A percentile compares a stretch with the other conserved stretches of the same genome.
Conservation (phyloP, 2,888 invertebrate genomes). For the Mesorhabditis spiculigera region DNA sequence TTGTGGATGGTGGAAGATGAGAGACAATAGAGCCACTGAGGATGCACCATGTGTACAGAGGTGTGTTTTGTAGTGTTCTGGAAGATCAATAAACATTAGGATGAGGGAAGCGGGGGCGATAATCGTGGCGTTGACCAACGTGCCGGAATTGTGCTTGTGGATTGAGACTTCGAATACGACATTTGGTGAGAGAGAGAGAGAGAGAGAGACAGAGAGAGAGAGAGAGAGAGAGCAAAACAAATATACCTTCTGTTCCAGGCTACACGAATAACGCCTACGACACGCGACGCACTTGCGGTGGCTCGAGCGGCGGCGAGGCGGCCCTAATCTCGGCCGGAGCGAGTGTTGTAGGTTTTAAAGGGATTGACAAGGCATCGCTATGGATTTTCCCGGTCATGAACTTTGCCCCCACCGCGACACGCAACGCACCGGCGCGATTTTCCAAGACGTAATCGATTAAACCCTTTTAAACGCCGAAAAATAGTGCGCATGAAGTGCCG, state of each 20-base stretch:
- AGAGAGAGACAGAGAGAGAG: too few species aligned
- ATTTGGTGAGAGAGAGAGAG: slow-evolving; percentile 4
- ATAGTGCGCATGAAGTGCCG: too few species aligned
- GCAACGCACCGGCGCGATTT: too few species aligned
- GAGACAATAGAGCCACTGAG: background rate
- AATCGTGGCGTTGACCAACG: slow-evolving; percentile 11
- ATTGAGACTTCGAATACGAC: slow-evolving; percentile 11
- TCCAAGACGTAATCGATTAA: too few species aligned
- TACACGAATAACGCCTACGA: slow-evolving; percentile 13
- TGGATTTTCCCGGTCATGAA: too few species aligned
- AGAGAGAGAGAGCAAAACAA: background rate
- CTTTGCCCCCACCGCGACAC: too few species aligned
- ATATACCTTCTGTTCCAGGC: background rate
- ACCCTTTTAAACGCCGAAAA: too few species aligned
- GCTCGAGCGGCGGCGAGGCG: slow-evolving; percentile 16
- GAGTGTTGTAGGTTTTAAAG: slow-evolving; percentile 7
- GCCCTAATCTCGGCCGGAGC: slow-evolving; percentile 13
- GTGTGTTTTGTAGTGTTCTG: background rate
- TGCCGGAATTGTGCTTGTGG: slow-evolving; percentile 13
- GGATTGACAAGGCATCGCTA: too few species aligned
- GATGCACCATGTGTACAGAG: slow-evolving; percentile 4
- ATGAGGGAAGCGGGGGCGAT: slow-evolving; percentile 14
- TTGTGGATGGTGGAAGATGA: background rate
- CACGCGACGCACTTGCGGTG: slow-evolving; percentile 12
- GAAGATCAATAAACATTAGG: background rate